Evolutionary conservation across 2,797 vertebrate species (phyloP).

Genomic region (Moxostoma hubbsi): DNA sequence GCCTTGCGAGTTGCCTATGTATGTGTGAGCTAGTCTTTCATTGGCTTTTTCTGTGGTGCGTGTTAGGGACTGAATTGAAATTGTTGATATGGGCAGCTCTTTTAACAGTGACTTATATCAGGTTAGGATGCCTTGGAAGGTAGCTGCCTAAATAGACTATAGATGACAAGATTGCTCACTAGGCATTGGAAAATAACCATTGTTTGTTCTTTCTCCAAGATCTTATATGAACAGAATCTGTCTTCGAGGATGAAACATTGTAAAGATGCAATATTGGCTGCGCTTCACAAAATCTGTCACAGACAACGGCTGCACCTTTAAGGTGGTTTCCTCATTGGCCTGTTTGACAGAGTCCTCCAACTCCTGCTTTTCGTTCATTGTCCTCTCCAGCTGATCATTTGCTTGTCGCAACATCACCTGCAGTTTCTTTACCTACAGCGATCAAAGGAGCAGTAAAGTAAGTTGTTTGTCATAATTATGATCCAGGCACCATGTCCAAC

Average conservation of each 20-base stretch:
- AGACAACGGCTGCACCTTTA: constrained; percentile 78
- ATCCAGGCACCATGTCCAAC: no score
- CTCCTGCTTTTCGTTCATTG: constrained; percentile 88
- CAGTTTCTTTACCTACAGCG: constrained; percentile 92
- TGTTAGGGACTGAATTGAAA: not conserved
- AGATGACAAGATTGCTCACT: no score
- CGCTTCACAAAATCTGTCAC: not conserved
- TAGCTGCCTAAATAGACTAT: not conserved
- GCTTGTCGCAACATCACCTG: constrained; percentile 96
- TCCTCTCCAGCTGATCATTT: constrained; percentile 93
- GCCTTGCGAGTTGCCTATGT: no score
- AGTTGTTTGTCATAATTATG: no score
- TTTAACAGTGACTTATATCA: not conserved
- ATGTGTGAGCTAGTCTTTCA: no score
- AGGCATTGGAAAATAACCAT: not conserved
- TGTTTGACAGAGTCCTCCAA: constrained; percentile 88
- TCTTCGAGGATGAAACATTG: not conserved
- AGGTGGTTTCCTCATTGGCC: constrained; percentile 85
- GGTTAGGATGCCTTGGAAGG: not conserved
- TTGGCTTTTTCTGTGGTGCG: not conserved
- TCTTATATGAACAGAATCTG: not conserved
- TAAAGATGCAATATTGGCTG: not conserved
- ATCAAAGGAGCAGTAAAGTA: no score
- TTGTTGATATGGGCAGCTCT: no score
- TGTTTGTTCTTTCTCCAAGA: not conserved